phyloP scores from a whole-genome alignment of 2,113 vertebrate genomes.

The Erythrocercus mccallii region DNA sequence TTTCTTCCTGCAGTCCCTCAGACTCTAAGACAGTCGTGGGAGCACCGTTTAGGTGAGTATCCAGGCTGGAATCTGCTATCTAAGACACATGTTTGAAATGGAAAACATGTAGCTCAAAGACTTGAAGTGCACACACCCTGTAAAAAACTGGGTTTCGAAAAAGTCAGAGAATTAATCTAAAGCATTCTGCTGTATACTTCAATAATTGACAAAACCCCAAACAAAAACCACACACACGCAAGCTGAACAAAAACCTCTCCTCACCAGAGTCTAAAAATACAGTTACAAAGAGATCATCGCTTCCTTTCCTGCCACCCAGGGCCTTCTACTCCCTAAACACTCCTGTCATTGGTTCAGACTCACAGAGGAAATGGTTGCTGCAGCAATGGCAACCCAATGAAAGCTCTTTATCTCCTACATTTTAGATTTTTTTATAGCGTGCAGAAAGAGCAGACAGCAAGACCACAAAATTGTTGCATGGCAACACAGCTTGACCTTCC shows the following conservation, averaged over 20 bases:
- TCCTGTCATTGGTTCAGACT: not conserved
- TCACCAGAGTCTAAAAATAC: not conserved
- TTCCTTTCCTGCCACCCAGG: not conserved
- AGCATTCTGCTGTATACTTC: not conserved
- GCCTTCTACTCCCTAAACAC: not conserved
- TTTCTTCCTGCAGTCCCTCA: not conserved
- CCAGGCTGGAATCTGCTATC: not conserved
- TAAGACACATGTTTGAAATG: not conserved
- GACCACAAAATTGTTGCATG: not conserved
- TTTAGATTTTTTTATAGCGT: not conserved
- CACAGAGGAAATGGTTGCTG: not conserved
- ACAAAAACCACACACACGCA: not conserved
- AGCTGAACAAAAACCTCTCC: not conserved
- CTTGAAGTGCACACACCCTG: not conserved
- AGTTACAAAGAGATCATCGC: not conserved
- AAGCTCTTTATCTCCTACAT: not conserved
- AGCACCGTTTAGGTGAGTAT: not conserved
- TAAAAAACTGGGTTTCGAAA: not conserved
- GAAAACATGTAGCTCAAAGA: not conserved
- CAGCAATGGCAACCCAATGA: not conserved
- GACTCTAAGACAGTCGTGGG: not conserved
- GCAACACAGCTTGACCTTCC: constrained; percentile 28
- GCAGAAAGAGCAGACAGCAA: not conserved
- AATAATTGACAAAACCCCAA: not conserved
- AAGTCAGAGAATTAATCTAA: not conserved